Percentiles rank a stretch among this genome's conserved stretches.
Conservation (phyloP, 2,797 vertebrate species). For the Pachyuromys duprasi region DNA sequence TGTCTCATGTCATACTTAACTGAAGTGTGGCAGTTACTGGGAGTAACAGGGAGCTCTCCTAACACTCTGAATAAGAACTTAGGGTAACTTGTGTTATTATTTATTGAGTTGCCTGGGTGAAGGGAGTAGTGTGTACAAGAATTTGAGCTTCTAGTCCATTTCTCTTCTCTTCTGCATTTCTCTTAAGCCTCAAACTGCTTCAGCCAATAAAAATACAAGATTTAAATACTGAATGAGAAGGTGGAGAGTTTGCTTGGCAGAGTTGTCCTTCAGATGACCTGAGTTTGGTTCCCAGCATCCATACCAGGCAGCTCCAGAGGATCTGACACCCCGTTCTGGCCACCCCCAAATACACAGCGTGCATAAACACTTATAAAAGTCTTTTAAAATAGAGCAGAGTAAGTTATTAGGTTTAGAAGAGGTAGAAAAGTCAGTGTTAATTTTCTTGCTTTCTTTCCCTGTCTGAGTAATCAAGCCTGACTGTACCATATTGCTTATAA, state of each 20-base stretch:
- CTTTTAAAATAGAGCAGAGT: neutral
- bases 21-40: neutral
- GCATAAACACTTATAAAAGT: neutral
- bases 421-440: constrained; percentile 18
- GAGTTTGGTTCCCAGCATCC: neutral
- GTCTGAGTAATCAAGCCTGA: neutral
- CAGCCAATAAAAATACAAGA: neutral
- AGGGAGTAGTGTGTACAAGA: neutral
- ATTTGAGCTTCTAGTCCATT: neutral
- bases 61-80: neutral
- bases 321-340: neutral
- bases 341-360: neutral
- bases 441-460: neutral
- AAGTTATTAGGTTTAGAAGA: constrained; percentile 1
- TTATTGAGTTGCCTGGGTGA: neutral
- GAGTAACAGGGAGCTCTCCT: neutral
- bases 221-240: constrained; percentile 12
- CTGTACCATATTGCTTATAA: neutral
- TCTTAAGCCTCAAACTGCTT: neutral
- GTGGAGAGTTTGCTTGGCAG: neutral
- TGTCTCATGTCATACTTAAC: fast-evolving
- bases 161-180: neutral
- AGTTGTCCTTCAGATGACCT: neutral
- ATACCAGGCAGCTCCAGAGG: neutral
- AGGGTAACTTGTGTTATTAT: neutral